These are phyloP conservation scores for Prionchulus punctatus DNA, from an alignment of 2,888 invertebrate species.

Conservation along the genomic window DNA sequence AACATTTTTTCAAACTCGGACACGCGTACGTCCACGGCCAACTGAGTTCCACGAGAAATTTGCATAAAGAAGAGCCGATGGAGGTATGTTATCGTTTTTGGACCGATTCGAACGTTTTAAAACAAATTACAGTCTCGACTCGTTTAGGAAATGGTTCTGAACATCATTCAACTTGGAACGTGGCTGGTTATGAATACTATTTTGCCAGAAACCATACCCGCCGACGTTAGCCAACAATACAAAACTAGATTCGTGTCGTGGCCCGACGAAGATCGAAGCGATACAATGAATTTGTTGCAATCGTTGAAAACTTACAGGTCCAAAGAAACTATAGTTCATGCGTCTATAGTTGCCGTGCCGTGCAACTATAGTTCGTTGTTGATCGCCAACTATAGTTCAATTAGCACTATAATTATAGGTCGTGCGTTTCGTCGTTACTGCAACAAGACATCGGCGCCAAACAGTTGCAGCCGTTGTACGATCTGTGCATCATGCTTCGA, in stretches of 20 bases:
- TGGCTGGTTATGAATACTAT: conserved; percentile 30
- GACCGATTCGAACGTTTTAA: not conserved
- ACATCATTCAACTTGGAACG: conserved; percentile 25
- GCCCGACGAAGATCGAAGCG: conserved; percentile 14
- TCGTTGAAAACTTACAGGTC: conserved; percentile 7
- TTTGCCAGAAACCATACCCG: conserved; percentile 21
- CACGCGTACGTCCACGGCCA: conserved; percentile 82
- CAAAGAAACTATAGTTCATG: too few species aligned
- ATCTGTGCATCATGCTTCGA: conserved; percentile 26
- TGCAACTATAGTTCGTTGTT: too few species aligned
- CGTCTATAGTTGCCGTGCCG: too few species aligned
- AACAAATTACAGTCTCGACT: not conserved
- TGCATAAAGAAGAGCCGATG: conserved; percentile 24
- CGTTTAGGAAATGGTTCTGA: conserved; percentile 25
- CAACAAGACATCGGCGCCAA: conserved; percentile 4
- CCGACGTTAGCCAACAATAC: conserved; percentile 17
- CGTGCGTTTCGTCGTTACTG: conserved; percentile 4
- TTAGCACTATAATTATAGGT: too few species aligned
- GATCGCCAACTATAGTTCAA: too few species aligned
- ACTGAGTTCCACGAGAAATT: conserved; percentile 47
- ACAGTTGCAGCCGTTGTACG: conserved; percentile 21
- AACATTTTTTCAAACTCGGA: conserved; percentile 86
- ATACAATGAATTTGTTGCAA: conserved; percentile 8
- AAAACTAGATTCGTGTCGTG: conserved; percentile 23
- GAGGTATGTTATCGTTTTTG: conserved; percentile 18